Evolutionary conservation across 2,113 vertebrate genomes (phyloP).

Genomic region (Sceloporus tristichus): DNA sequence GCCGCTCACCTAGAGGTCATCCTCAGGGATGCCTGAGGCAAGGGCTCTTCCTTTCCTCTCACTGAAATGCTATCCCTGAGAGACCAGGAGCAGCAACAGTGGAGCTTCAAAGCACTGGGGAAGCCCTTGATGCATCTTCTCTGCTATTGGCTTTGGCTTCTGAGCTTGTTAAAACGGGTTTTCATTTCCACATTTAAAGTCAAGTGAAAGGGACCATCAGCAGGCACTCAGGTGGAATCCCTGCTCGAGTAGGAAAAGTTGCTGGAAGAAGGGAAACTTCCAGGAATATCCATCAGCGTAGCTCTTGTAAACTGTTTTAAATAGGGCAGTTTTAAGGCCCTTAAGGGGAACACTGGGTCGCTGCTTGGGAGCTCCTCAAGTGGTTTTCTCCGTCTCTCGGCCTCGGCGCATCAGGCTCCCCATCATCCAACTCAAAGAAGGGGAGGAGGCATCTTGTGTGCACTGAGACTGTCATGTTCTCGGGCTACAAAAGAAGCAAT

Average conservation of each 20-base stretch:
- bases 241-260: background rate
- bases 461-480: conserved; percentile 62
- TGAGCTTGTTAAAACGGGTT: background rate
- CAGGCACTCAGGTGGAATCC: background rate
- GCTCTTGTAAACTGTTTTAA: rapidly evolving
- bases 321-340: conserved; percentile 9
- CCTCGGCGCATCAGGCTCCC: conserved; percentile 32
- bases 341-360: conserved; percentile 33
- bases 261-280: rapidly evolving
- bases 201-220: background rate
- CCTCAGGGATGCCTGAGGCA: too few relatives aligned
- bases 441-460: conserved; percentile 38
- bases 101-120: too few relatives aligned
- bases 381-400: background rate
- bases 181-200: rapidly evolving
- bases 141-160: background rate
- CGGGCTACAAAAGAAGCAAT: conserved; percentile 78
- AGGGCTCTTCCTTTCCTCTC: too few relatives aligned
- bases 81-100: too few relatives aligned
- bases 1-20: too few relatives aligned
- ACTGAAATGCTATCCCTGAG: too few relatives aligned
- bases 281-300: rapidly evolving
- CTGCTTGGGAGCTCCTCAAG: conserved; percentile 51
- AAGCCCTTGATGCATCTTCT: rapidly evolving
- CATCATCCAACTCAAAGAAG: conserved; percentile 39